These are phyloP conservation scores for Noctua janthe DNA, from an alignment of 2,888 invertebrate species.

Conservation along the genomic window DNA sequence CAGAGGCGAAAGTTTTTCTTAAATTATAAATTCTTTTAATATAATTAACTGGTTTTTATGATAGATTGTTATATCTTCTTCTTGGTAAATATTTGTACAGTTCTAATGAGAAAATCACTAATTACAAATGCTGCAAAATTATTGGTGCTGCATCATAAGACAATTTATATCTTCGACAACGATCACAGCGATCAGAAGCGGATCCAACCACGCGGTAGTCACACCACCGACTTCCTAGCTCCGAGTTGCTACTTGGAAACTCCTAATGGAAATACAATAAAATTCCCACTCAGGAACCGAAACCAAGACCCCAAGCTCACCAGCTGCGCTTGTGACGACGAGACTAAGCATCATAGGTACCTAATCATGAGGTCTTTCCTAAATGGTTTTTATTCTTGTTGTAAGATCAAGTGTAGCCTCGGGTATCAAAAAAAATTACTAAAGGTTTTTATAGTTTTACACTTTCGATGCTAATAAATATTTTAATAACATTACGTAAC, in stretches of 20 bases:
- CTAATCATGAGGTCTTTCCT: too few relatives aligned
- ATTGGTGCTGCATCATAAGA: too few relatives aligned
- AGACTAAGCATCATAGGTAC: too few relatives aligned
- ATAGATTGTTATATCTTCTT: background rate
- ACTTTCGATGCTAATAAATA: slow-evolving; percentile 15
- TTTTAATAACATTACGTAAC: background rate
- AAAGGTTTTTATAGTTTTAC: background rate
- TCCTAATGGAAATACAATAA: background rate
- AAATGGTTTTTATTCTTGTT: too few relatives aligned
- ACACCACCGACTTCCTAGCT: background rate
- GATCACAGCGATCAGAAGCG: background rate
- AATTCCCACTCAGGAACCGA: background rate
- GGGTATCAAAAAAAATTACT: background rate
- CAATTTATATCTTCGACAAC: background rate
- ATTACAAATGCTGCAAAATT: background rate
- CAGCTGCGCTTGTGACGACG: too few relatives aligned
- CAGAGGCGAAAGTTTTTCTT: slow-evolving; percentile 31
- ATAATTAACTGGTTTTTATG: slow-evolving; percentile 27
- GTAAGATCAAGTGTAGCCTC: too few relatives aligned
- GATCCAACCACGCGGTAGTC: background rate
- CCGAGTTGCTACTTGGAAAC: background rate
- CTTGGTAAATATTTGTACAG: background rate
- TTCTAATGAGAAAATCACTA: background rate
- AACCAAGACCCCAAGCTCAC: background rate
- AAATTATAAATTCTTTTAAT: background rate